Base-by-base conservation (phyloP, 2,888 invertebrate genomes). In the Apamea sordens region DNA sequence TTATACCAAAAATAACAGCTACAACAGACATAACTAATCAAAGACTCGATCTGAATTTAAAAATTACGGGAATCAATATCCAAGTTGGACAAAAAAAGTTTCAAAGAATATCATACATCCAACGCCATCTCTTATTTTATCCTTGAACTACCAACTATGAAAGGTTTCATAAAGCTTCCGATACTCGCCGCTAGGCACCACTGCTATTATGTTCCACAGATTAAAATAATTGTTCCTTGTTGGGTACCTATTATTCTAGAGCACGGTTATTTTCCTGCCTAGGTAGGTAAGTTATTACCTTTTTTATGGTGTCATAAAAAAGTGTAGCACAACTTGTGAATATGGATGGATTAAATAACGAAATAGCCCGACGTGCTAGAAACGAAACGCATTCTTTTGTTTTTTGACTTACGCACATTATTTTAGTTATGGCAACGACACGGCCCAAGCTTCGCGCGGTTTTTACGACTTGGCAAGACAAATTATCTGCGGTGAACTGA, bases 81-180 rank as follows among this genome's bases (percentile, higher is more conserved):
- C 0, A 63, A 1, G 0, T 15, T 18, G 8, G 6, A 2, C 28
- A 21, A 64, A 13, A n/a, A 8, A 59, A 28, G 2, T 61, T 24
- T 50, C 0, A 18, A 2, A 15, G 3, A 10, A 4, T 5, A 64
- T n/a, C 13, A 28, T 47, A 79, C 72, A 21, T 1, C 44, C 18
- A 82, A 41, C 83, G 89, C 86, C 89, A 89, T 86, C 90, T 89
- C 72, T 69, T 15, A 70, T 0, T 61, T 47, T 67, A 75, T 36
- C 68, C 69, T 71, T 50, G 75, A 85, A 89, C 87, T 82, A 82
- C 11, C 0, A 32, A 65, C 80, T 41, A n/a, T 18, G 13, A 65
- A 63, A 44, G 67, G 36, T 77, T 75, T 3, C 84, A 24, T 76
- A 84, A 82, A 84, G 73, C 77, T 86, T 73, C 83, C 50, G n/a